These are phyloP conservation scores for Andrena chrysosceles DNA, from an alignment of 2,888 invertebrate species.

Conservation along the genomic window DNA sequence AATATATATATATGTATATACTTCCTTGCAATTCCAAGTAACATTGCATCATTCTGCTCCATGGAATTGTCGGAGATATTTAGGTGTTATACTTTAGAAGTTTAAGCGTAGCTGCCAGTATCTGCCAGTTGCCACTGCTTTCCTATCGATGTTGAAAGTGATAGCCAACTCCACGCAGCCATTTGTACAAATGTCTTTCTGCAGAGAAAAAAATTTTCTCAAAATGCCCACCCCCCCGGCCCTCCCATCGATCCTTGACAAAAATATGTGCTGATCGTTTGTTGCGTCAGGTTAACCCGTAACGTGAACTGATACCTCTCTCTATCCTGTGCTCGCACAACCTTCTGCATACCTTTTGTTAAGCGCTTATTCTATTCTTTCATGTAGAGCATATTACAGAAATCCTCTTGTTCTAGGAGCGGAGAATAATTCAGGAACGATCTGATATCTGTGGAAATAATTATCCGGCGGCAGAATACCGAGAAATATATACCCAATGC, in stretches of 20 bases:
- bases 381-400: slow-evolving; percentile 48
- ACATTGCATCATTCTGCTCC: slow-evolving; percentile 23
- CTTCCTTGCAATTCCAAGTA: slow-evolving; percentile 33
- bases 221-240: slow-evolving; percentile 2
- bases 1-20: background rate
- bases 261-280: background rate
- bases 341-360: background rate
- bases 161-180: slow-evolving; percentile 1
- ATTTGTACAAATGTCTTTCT: slow-evolving; percentile 22
- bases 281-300: slow-evolving; percentile 4
- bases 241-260: background rate
- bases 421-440: slow-evolving; percentile 23
- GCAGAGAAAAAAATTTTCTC: slow-evolving; percentile 31
- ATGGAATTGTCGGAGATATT: background rate
- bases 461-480: slow-evolving; percentile 36
- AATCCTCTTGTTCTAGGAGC: slow-evolving; percentile 24
- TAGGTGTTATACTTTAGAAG: slow-evolving; percentile 24
- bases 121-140: slow-evolving; percentile 20
- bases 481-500: slow-evolving; percentile 1
- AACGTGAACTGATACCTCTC: slow-evolving; percentile 33
- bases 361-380: slow-evolving; percentile 23
- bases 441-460: slow-evolving; percentile 60
- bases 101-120: slow-evolving; percentile 14
- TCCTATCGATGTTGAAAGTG: slow-evolving; percentile 25
- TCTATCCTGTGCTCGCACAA: slow-evolving; percentile 13